Conservation (phyloP, 2,888 invertebrate genomes). For the Volucella zonaria region DNA sequence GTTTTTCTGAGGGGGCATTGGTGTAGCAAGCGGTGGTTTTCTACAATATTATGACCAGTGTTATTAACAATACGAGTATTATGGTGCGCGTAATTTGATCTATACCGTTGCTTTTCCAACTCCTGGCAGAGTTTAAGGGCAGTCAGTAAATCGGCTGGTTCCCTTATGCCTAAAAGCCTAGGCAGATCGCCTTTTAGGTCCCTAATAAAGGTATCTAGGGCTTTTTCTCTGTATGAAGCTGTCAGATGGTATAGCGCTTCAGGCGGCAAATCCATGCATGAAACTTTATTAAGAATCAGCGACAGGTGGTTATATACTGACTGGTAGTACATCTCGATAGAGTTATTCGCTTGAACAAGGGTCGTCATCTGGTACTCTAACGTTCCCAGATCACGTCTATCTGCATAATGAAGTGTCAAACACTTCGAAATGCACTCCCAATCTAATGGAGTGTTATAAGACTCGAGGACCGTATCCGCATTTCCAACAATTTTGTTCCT, state of each 20-base stretch:
- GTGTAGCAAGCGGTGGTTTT: background rate
- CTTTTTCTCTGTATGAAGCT: too few species aligned
- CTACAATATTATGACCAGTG: too few species aligned
- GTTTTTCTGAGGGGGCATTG: background rate
- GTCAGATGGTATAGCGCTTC: too few species aligned
- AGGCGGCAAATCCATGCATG: too few species aligned
- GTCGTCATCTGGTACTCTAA: conserved; percentile 15
- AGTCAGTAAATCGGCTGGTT: conserved; percentile 64
- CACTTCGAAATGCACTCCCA: too few species aligned
- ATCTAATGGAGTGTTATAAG: too few species aligned
- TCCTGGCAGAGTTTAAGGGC: conserved; percentile 59
- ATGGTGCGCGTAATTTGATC: conserved; percentile 9
- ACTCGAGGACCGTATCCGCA: too few species aligned
- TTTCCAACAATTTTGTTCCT: too few species aligned
- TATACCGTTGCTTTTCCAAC: conserved; percentile 44
- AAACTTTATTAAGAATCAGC: conserved; percentile 72
- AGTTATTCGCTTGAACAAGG: background rate
- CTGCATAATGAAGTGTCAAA: too few species aligned
- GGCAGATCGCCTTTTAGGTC: too few species aligned
- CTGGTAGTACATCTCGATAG: conserved; percentile 67
- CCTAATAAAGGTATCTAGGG: too few species aligned
- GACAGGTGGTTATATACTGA: conserved; percentile 69
- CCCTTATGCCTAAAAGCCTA: conserved; percentile 33
- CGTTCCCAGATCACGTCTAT: too few species aligned
- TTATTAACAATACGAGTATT: conserved; percentile 10